Evolutionary conservation across 2,797 vertebrate species (phyloP).

Genomic region (Chrysocyon brachyurus): DNA sequence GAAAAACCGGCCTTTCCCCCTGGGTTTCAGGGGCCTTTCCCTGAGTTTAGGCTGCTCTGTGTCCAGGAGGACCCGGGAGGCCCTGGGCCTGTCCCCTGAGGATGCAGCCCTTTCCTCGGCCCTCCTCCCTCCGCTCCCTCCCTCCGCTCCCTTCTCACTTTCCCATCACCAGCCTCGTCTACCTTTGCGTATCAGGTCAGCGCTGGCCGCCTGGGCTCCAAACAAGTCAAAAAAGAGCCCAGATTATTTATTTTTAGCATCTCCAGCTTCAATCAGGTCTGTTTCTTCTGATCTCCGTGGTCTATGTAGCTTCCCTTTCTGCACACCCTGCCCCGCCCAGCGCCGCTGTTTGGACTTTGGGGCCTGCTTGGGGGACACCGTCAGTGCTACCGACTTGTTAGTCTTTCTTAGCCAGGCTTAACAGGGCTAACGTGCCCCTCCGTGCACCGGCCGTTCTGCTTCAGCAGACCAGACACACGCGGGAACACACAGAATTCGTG

Average conservation of each 20-base stretch:
- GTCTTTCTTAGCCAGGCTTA: not conserved
- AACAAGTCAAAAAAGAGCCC: slow-evolving; percentile 23
- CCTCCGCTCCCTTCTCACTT: not conserved
- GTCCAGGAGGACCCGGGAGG: not conserved
- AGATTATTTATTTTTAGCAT: slow-evolving; percentile 64
- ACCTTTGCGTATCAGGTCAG: not conserved
- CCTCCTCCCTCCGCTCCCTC: too few species aligned
- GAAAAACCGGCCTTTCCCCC: not conserved
- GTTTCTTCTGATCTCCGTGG: not conserved
- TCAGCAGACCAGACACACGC: not conserved
- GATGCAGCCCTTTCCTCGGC: not conserved
- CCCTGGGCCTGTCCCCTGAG: not conserved
- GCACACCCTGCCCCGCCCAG: not conserved
- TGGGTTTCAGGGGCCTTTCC: not conserved
- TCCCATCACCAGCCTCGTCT: not conserved
- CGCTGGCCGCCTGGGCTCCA: not conserved
- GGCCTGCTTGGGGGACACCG: not conserved
- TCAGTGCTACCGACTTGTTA: not conserved
- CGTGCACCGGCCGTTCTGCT: not conserved
- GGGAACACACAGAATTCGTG: not conserved
- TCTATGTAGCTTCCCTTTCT: not conserved
- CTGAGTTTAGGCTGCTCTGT: not conserved
- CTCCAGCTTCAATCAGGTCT: slow-evolving; percentile 9
- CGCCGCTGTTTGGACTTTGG: not conserved
- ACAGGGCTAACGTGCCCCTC: not conserved